Conservation (phyloP, 2,888 invertebrate species). For the Congeria kusceri region DNA sequence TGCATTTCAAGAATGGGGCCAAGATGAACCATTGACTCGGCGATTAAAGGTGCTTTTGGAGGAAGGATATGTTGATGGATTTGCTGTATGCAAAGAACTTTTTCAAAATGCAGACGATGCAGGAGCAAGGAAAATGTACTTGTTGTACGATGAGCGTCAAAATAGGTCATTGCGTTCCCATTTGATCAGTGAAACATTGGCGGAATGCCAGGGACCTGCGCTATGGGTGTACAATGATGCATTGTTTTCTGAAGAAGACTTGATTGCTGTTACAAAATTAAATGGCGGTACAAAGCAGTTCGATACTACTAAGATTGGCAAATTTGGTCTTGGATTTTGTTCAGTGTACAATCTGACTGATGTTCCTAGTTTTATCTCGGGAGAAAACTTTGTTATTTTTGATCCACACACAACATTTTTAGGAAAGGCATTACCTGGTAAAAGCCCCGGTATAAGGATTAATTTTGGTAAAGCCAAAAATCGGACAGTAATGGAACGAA, state of each 20-base stretch:
- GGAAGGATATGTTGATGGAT: conserved; percentile 79
- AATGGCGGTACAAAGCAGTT: conserved; percentile 80
- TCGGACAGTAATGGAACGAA: conserved; percentile 44
- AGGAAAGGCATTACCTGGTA: too few relatives aligned
- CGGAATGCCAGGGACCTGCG: conserved; percentile 81
- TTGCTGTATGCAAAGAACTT: conserved; percentile 79
- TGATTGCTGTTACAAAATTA: conserved; percentile 80
- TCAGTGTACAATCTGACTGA: conserved; percentile 83
- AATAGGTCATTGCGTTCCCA: too few relatives aligned
- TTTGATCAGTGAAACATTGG: conserved; percentile 78
- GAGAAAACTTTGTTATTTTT: conserved; percentile 80
- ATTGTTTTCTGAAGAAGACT: conserved; percentile 80
- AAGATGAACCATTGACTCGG: conserved; percentile 75
- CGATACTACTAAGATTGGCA: conserved; percentile 79
- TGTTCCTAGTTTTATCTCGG: conserved; percentile 82
- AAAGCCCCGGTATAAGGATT: conserved; percentile 73
- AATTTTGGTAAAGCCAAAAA: conserved; percentile 58
- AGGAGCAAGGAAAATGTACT: conserved; percentile 68
- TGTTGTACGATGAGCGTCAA: conserved; percentile 81
- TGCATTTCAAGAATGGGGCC: conserved; percentile 72
- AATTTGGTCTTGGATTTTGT: conserved; percentile 84
- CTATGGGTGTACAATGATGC: conserved; percentile 83
- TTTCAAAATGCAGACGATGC: conserved; percentile 82
- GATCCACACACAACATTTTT: conserved; percentile 83
- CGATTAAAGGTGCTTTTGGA: conserved; percentile 71